These are phyloP conservation scores for Gallinago solitaria DNA, from an alignment of 2,797 vertebrate species.

Conservation along the genomic window DNA sequence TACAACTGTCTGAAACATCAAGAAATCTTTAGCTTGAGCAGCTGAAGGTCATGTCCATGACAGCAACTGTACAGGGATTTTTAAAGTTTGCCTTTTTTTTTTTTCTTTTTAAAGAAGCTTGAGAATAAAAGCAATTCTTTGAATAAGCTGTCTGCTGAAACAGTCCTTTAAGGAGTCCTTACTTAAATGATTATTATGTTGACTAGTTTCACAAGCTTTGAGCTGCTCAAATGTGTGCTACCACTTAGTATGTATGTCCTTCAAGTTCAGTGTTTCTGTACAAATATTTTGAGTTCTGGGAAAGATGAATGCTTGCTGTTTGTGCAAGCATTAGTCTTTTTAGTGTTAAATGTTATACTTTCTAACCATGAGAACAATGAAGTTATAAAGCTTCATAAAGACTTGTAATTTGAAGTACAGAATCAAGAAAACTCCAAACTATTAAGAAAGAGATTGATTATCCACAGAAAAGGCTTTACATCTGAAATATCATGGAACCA, in stretches of 20 bases:
- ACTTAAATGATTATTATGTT: neutral
- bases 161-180: neutral
- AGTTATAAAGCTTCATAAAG: neutral
- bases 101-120: neutral
- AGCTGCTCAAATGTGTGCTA: neutral
- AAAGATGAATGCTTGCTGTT: neutral
- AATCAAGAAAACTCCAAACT: neutral
- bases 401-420: neutral
- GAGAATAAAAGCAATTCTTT: neutral
- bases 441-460: neutral
- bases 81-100: neutral
- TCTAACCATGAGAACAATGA: neutral
- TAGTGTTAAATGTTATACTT: neutral
- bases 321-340: neutral
- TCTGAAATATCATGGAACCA: neutral
- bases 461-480: neutral
- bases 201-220: neutral
- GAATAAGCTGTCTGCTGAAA: neutral
- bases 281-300: slow-evolving; percentile 10
- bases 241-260: neutral
- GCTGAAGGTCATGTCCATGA: neutral
- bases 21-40: neutral
- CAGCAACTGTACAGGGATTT: neutral
- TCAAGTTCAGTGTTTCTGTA: neutral
- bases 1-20: neutral